These are phyloP conservation scores for Drosophila buzzatii DNA, from an alignment of 2,888 invertebrate species.

Conservation along the genomic window DNA sequence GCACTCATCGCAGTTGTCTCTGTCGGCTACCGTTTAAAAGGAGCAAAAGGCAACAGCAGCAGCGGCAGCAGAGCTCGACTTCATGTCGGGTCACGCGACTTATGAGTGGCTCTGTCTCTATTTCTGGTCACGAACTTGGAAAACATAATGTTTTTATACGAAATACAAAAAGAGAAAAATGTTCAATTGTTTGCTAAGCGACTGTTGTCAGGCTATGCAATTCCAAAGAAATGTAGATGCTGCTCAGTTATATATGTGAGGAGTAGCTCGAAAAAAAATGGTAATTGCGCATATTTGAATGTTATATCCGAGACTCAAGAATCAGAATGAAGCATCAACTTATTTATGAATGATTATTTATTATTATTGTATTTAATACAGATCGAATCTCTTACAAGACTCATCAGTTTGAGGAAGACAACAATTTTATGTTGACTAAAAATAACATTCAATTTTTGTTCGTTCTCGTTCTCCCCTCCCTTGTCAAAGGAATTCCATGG, in stretches of 20 bases:
- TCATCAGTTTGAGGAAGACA: conserved; percentile 16
- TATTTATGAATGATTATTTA: conserved; percentile 1
- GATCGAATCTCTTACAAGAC: conserved; percentile 11
- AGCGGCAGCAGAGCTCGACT: conserved; percentile 13
- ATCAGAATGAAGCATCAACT: neutral
- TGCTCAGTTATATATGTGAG: neutral
- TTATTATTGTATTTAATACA: neutral
- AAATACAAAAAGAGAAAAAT: conserved; percentile 8
- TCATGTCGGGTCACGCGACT: conserved; percentile 42
- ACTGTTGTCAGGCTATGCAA: conserved; percentile 6
- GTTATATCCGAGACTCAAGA: neutral
- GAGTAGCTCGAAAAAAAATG: neutral
- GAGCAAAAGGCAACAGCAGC: neutral
- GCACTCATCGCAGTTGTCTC: conserved; percentile 31
- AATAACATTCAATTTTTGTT: conserved; percentile 52
- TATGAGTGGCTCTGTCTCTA: conserved; percentile 19
- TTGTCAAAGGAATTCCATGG: conserved; percentile 46
- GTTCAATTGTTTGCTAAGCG: conserved; percentile 10
- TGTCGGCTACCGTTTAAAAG: conserved; percentile 48
- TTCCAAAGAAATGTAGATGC: conserved; percentile 4
- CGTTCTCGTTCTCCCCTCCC: conserved; percentile 15
- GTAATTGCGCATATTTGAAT: conserved; percentile 10
- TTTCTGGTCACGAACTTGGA: conserved; percentile 42
- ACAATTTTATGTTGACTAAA: conserved; percentile 62
- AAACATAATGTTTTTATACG: conserved; percentile 15